Evolutionary conservation across 2,888 invertebrate genomes (phyloP).

Genomic region (Mycalesis mineus): DNA sequence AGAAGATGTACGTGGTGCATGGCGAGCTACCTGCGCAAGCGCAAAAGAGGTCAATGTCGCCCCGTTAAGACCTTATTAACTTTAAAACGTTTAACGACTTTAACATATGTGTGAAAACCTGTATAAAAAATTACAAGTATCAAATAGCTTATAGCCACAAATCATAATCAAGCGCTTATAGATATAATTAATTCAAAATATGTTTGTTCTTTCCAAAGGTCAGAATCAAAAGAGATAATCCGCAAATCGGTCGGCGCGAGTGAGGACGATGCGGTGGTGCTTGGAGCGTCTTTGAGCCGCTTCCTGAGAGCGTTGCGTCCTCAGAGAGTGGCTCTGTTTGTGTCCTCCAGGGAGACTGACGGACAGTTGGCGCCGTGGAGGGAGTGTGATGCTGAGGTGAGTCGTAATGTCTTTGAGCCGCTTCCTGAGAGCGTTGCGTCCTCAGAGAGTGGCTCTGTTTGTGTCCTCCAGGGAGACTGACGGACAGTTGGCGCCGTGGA

Average conservation of each 20-base stretch:
- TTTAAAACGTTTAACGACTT: no score
- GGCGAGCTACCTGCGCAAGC: no score
- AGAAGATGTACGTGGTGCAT: no score
- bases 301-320: slow-evolving; percentile 85
- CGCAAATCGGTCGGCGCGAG: slow-evolving; percentile 86
- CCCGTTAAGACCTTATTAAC: no score
- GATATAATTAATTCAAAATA: no score
- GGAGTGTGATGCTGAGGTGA: slow-evolving; percentile 86
- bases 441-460: slow-evolving; percentile 82
- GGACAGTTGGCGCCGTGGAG: slow-evolving; percentile 87
- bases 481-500: slow-evolving; percentile 86
- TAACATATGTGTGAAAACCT: no score
- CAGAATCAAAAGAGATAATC: slow-evolving; percentile 88
- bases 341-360: slow-evolving; percentile 78
- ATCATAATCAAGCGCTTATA: no score
- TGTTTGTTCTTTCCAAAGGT: slow-evolving; percentile 66
- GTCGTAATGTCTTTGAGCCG: slow-evolving; percentile 82
- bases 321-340: slow-evolving; percentile 82
- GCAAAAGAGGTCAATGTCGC: no score
- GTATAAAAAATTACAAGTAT: no score
- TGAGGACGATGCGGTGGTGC: slow-evolving; percentile 87
- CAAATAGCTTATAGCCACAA: no score
- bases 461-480: slow-evolving; percentile 80
- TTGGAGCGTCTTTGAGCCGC: slow-evolving; percentile 86
- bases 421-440: slow-evolving; percentile 83